Evolutionary conservation across 30 jellyfish, hydroid and myxozoan species (phyloP).

Genomic region (Turritopsis dohrnii): DNA sequence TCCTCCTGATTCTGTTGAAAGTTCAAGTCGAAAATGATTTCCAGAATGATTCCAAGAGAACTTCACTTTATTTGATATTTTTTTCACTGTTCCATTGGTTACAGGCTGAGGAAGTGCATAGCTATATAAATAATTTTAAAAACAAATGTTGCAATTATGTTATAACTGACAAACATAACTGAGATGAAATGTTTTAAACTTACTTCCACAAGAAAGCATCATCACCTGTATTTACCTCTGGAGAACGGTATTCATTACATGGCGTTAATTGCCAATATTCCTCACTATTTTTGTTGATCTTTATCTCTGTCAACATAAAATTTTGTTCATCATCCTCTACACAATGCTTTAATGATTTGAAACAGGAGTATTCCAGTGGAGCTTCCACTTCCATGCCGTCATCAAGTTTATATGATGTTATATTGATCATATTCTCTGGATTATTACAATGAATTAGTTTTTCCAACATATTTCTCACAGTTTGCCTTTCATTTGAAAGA

Average conservation of each 20-base stretch:
- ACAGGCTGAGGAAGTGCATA: neutral
- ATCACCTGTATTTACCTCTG: neutral
- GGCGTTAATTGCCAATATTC: neutral
- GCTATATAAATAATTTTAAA: neutral
- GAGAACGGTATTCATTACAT: neutral
- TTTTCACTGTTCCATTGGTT: neutral
- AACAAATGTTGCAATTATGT: neutral
- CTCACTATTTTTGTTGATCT: neutral
- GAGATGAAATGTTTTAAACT: neutral
- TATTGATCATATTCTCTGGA: neutral
- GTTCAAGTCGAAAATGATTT: neutral
- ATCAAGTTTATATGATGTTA: neutral
- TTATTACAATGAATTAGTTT: neutral
- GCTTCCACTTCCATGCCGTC: neutral
- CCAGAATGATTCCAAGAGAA: neutral
- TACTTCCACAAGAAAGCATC: neutral
- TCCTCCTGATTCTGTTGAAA: no score
- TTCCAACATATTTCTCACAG: neutral
- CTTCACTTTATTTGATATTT: neutral
- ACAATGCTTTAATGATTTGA: no score
- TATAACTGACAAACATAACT: neutral
- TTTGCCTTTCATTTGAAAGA: neutral
- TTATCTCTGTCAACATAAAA: neutral
- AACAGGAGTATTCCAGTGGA: neutral
- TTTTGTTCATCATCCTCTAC: no score